phyloP scores from a whole-genome alignment of 2,888 invertebrate species.

The Tanypteryx hageni region DNA sequence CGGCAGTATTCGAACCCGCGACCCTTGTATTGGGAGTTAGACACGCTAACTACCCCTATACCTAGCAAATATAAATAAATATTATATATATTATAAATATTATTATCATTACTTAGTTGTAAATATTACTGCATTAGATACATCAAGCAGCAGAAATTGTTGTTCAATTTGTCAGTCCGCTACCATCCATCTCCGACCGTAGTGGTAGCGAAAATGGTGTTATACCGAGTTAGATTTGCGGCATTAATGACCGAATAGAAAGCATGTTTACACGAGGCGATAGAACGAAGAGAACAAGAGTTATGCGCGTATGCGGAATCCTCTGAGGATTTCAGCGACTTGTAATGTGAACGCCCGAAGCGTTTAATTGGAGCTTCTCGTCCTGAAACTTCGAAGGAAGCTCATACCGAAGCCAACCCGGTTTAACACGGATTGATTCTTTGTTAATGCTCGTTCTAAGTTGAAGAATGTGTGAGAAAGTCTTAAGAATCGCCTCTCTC shows the following conservation, averaged over 20 bases:
- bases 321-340: not conserved
- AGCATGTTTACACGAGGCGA: not conserved
- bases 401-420: not conserved
- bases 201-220: not conserved
- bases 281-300: not conserved
- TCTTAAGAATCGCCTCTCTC: not conserved
- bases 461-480: conserved; percentile 7
- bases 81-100: no score
- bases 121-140: no score
- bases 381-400: not conserved
- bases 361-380: not conserved
- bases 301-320: not conserved
- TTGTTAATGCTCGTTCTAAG: not conserved
- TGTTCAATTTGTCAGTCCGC: no score
- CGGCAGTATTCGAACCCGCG: no score
- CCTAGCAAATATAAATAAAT: no score
- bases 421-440: not conserved
- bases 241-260: not conserved
- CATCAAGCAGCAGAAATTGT: no score
- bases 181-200: not conserved
- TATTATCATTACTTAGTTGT: no score
- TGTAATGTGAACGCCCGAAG: conserved; percentile 1
- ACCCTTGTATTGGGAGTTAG: no score
- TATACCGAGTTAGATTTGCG: not conserved
- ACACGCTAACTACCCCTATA: no score